Percentiles rank a stretch among this genome's conserved stretches.
phyloP scores from a whole-genome alignment of 1,140 invertebrate species.

The Anastrepha ludens region DNA sequence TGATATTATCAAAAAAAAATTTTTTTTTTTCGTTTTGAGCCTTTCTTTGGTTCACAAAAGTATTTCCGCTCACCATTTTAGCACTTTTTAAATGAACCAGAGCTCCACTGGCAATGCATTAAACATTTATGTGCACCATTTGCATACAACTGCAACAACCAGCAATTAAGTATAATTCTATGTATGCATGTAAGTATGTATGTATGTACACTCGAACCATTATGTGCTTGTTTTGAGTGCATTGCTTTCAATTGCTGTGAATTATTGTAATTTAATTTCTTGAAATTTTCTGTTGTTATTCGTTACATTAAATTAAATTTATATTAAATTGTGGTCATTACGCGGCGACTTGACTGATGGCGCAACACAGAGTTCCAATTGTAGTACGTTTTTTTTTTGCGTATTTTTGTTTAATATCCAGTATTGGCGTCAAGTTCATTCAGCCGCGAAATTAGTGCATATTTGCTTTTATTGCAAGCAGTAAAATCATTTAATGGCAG shows the following conservation, averaged over 20 bases:
- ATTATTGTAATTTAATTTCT: not conserved
- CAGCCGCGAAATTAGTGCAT: constrained; percentile 40
- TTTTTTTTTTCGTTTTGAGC: not conserved
- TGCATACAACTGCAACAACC: not conserved
- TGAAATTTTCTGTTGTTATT: not conserved
- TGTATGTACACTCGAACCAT: not conserved
- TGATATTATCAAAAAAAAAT: not conserved
- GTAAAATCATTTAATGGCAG: constrained; percentile 46
- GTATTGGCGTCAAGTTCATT: not conserved
- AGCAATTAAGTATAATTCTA: not conserved
- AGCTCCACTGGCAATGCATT: constrained; percentile 2
- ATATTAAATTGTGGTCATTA: constrained; percentile 22
- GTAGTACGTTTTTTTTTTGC: too few relatives aligned
- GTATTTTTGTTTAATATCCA: not conserved
- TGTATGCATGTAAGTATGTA: not conserved
- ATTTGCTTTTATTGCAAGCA: constrained; percentile 36
- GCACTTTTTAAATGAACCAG: not conserved
- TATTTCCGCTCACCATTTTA: not conserved
- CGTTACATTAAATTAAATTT: not conserved
- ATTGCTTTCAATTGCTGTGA: not conserved
- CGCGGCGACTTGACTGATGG: not conserved
- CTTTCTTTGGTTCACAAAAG: not conserved
- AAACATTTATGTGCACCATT: not conserved
- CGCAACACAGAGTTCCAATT: too few relatives aligned
- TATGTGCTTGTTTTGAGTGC: not conserved